These are phyloP conservation scores for Platyscapa corneri DNA, from an alignment of 1,140 invertebrate species.

Conservation along the genomic window DNA sequence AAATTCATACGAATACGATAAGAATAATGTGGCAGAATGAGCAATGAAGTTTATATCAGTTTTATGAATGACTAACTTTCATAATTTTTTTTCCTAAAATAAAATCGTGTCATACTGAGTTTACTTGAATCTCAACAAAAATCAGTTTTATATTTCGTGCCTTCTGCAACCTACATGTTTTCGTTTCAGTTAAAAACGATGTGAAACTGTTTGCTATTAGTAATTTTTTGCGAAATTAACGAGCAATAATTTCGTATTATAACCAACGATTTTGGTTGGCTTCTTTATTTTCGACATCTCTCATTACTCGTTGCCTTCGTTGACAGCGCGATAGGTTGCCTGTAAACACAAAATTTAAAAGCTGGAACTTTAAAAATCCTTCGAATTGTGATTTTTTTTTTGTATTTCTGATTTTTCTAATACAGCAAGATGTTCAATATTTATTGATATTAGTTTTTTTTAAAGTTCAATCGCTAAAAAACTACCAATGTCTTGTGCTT, in stretches of 20 bases:
- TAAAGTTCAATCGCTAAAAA: neutral
- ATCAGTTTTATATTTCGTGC: slow-evolving; percentile 15
- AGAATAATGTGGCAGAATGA: neutral
- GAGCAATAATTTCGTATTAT: slow-evolving; percentile 22
- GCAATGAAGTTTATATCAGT: slow-evolving; percentile 7
- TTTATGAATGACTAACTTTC: slow-evolving; percentile 9
- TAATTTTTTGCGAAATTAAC: slow-evolving; percentile 7
- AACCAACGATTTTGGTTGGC: neutral
- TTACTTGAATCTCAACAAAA: slow-evolving; percentile 37
- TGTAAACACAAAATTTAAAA: neutral
- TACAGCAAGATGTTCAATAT: neutral
- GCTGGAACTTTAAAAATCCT: no score
- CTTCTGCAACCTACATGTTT: neutral
- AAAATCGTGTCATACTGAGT: neutral
- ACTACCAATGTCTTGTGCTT: neutral
- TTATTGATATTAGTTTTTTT: neutral
- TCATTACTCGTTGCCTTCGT: neutral
- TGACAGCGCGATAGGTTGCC: neutral
- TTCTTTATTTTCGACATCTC: neutral
- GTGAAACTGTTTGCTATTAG: neutral
- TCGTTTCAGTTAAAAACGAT: neutral
- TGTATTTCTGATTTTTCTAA: neutral
- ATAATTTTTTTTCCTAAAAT: neutral
- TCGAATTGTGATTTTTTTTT: no score
- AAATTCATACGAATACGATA: neutral